phyloP scores from a whole-genome alignment of 2,113 vertebrate genomes.

The Calyptomena viridis region DNA sequence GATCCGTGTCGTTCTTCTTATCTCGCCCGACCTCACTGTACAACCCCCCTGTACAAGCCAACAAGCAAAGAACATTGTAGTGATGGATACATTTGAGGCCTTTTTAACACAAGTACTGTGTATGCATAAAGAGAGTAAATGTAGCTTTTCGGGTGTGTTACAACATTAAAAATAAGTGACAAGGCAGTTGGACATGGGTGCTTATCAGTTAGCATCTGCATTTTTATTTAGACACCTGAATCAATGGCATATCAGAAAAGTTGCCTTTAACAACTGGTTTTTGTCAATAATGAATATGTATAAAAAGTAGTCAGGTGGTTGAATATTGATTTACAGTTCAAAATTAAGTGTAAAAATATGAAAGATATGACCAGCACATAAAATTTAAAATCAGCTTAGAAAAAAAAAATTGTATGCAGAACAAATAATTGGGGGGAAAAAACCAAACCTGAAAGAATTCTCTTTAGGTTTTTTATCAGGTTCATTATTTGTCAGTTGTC shows the following conservation, averaged over 20 bases:
- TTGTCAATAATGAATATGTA: not conserved
- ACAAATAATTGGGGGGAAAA: not conserved
- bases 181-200: not conserved
- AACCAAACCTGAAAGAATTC: not conserved
- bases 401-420: not conserved
- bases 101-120: not conserved
- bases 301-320: not conserved
- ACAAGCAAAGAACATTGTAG: not conserved
- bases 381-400: not conserved
- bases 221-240: not conserved
- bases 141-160: not conserved
- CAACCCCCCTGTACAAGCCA: no score
- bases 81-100: not conserved
- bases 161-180: not conserved
- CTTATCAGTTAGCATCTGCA: not conserved
- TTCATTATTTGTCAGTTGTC: not conserved
- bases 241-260: not conserved
- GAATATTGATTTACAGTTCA: not conserved
- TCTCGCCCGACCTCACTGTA: no score
- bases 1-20: no score
- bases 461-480: not conserved
- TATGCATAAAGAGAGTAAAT: not conserved
- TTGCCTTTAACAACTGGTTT: not conserved
- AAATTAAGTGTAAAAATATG: not conserved
- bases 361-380: not conserved